Base-by-base conservation (phyloP, 2,888 invertebrate species). In the Chrysolina haemoptera region DNA sequence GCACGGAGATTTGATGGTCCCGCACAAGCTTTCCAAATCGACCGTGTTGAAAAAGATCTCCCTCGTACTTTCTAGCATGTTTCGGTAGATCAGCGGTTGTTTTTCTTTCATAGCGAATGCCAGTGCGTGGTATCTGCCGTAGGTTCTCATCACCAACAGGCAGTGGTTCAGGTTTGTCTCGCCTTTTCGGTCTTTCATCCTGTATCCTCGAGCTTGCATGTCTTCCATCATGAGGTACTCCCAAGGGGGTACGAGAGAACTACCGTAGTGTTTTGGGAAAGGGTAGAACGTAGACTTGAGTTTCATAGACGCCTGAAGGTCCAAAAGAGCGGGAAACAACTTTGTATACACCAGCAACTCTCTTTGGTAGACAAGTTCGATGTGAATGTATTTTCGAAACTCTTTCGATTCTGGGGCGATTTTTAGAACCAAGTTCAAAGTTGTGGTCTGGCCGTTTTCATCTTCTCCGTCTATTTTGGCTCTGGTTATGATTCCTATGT, bases 401-500 rank as follows among this genome's bases (percentile, higher is more conserved):
- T 69, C 73, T 48, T 69, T 63, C 40, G 59, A 53, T 65, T 66
- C 70, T 8, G 70, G 73, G 55, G 78, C 74, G 63, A 27, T 66
- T 76, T 76, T 75, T 18, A 75, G 18, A 2, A 75, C 20, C 27
- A 75, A 59, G 62, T 76, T 71, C 20, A 78, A 68, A 3, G 68
- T 72, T 16, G 62, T 63, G 40, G 35, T 8, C 11, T 75, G 63
- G 67, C 67, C 71, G 10, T 78, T 76, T 55, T 77, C 62, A 9
- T 55, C 22, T 9, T 63, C 55, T 1, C 78, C 75, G 27, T 16
- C 65, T 0, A 79, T 77, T 73, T 76, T 71, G 27, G 68, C 66
- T 71, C 62, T 75, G 8, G 80, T 79, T 41, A 83, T 80, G 12
- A 81, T 76, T 10, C 84, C 84, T 43, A 84, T 69, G 70, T 82